These are phyloP conservation scores for Holothuria scabra DNA, from an alignment of 53 echinoderm and acorn worm genomes.

Conservation along the genomic window DNA sequence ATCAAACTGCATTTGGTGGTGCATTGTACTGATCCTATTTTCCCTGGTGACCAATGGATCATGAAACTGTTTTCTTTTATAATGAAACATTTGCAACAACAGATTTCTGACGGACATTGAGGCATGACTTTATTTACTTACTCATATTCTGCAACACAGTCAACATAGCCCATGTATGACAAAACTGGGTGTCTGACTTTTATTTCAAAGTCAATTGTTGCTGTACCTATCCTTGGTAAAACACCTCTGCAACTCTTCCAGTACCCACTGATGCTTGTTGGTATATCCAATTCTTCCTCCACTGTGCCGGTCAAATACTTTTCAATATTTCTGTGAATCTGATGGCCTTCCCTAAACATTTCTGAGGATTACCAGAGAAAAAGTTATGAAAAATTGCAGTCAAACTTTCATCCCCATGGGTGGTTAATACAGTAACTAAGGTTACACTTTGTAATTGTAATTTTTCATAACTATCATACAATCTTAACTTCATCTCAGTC, in stretches of 20 bases:
- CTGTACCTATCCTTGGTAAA: slow-evolving; percentile 35
- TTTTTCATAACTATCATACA: no score
- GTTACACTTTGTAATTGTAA: no score
- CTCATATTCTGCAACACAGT: slow-evolving; percentile 69
- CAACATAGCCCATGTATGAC: slow-evolving; percentile 63
- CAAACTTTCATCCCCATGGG: no score
- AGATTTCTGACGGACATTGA: no score
- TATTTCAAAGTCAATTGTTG: slow-evolving; percentile 45
- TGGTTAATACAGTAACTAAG: no score
- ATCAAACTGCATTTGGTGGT: no score
- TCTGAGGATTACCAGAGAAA: slow-evolving; percentile 5
- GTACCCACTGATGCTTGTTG: slow-evolving; percentile 29
- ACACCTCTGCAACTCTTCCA: slow-evolving; percentile 66
- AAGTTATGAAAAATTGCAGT: not conserved
- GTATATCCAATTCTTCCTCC: slow-evolving; percentile 24
- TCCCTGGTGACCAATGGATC: no score
- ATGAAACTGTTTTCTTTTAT: no score
- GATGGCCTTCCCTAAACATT: slow-evolving; percentile 61
- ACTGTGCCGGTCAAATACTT: slow-evolving; percentile 30
- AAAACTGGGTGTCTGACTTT: slow-evolving; percentile 61
- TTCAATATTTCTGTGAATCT: slow-evolving; percentile 56
- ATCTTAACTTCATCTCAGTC: no score
- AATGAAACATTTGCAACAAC: no score
- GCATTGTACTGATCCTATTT: no score
- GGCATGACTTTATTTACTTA: slow-evolving; percentile 16